phyloP scores from a whole-genome alignment of 1,140 invertebrate species.

The Aphis craccivora region DNA sequence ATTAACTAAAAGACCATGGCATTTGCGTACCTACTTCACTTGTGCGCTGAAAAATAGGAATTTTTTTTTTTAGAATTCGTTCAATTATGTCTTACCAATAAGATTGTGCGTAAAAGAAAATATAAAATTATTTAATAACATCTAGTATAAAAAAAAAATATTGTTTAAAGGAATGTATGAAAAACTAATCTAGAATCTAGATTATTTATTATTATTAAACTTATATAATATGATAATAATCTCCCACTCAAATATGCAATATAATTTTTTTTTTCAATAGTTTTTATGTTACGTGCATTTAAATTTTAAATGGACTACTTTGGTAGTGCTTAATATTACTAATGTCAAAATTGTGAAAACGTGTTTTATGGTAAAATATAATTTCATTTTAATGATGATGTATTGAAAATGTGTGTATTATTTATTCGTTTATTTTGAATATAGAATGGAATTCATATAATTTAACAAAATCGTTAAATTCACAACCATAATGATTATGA shows the following conservation, averaged over 20 bases:
- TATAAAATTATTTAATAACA: background rate
- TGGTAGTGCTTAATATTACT: too few relatives aligned
- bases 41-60: background rate
- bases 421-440: too few relatives aligned
- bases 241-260: background rate
- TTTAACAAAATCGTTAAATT: too few relatives aligned
- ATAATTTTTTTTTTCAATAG: too few relatives aligned
- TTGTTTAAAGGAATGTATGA: background rate
- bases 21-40: too few relatives aligned
- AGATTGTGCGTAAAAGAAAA: background rate
- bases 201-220: too few relatives aligned
- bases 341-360: background rate
- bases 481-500: too few relatives aligned
- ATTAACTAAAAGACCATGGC: background rate
- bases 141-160: background rate
- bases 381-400: too few relatives aligned
- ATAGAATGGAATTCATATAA: too few relatives aligned
- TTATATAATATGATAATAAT: background rate
- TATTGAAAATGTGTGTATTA: too few relatives aligned
- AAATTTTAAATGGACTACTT: background rate
- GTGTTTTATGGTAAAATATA: too few relatives aligned
- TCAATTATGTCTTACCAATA: background rate
- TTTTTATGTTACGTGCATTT: background rate
- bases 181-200: background rate
- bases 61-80: too few relatives aligned